Base-by-base conservation (phyloP, 2,888 invertebrate species). In the Acrobasis suavella region DNA sequence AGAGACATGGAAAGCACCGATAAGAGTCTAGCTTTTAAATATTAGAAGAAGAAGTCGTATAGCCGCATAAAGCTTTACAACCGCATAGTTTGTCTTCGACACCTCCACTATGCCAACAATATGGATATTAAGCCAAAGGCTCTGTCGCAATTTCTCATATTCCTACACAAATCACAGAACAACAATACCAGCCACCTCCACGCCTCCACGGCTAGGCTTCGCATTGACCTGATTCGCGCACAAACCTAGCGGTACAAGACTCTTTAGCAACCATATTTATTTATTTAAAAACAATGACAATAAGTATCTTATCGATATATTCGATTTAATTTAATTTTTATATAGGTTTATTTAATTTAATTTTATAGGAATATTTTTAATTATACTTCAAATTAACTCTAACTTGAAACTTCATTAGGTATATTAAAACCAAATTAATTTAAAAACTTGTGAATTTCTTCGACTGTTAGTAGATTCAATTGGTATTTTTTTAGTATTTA, bases 161-260 rank as follows among this genome's bases (percentile, higher is more conserved):
- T 39, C 55, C 55, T 38, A 55, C 55, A 39, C 46, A 55, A 39
- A 55, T 55, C 39, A 38, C 39, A 39, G 55, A 55, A 38, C 54
- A 56, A 39, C 56, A 56, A 56, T 56, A 56, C 37, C 54, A 16
- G 15, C 42, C 42, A 42, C 56, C 17, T 56, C 56, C 42, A 42
- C 22, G 38, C 39, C 38, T 16, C 55, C 32, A 32, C 32, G 32
- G 32, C 39, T 37, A 52, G 56, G 42, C 56, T 56, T 56, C 15
- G 17, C 56, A 56, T 75, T 87, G 89, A 87, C 89, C 89, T 75
- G 86, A 83, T 87, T 85, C 81, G 73, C 46, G 6, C 5, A 14
- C 46, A 46, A 46, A 42, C 7, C 14, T 10, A 14, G 3, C 42
- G 42, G 9, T 5, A 42, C 12, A 2, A 14, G 42, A 42, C 42